These are phyloP conservation scores for Bos indicus DNA, from an alignment of 2,113 vertebrate species.

Conservation along the genomic window DNA sequence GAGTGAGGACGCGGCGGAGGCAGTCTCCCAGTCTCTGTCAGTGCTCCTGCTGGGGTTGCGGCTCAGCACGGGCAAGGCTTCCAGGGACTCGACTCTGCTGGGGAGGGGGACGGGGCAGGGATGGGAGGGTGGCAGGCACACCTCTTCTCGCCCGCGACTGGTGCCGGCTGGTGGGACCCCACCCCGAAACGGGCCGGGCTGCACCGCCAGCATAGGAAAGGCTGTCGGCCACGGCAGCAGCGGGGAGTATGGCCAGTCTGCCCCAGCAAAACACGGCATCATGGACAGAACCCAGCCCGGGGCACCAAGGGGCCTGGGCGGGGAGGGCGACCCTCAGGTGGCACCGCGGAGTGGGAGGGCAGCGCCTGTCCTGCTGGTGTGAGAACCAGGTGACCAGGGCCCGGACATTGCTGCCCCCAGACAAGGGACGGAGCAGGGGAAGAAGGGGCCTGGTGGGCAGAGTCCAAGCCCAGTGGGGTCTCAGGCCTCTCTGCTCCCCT, in stretches of 20 bases:
- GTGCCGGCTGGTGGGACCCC: accelerated
- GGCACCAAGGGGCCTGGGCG: accelerated
- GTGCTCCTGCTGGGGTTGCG: slow-evolving; percentile 92
- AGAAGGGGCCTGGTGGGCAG: accelerated
- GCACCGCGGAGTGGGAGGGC: accelerated
- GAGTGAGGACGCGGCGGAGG: slow-evolving; percentile 93
- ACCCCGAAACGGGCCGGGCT: accelerated
- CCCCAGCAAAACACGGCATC: accelerated
- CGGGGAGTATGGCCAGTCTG: accelerated
- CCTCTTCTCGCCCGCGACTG: accelerated
- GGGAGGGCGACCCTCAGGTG: accelerated
- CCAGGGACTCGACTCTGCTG: slow-evolving; percentile 90
- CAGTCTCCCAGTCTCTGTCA: slow-evolving; percentile 96
- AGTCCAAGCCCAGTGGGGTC: too few species aligned
- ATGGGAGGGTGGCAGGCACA: accelerated
- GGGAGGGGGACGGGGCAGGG: too few species aligned
- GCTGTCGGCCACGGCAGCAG: accelerated
- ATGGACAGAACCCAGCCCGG: too few species aligned
- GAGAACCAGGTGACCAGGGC: background rate
- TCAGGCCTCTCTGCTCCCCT: accelerated
- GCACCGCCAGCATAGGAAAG: accelerated
- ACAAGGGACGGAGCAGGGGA: accelerated
- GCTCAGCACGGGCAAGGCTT: slow-evolving; percentile 90
- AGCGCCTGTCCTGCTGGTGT: accelerated
- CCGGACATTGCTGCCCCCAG: background rate